Base-by-base conservation (phyloP, 2,888 invertebrate genomes). In the Microctonus hyperodae region DNA sequence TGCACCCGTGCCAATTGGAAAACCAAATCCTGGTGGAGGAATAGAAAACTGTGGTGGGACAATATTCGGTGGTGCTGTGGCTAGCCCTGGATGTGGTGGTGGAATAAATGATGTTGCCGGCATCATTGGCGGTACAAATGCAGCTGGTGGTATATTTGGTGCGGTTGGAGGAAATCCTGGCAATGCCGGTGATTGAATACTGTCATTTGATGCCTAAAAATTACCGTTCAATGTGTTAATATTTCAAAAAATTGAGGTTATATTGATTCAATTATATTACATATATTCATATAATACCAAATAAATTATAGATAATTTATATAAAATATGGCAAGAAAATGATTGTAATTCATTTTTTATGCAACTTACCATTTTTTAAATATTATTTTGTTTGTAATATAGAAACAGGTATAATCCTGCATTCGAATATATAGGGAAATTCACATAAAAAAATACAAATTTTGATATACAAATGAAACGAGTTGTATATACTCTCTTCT, bases 21-120 rank as follows among this genome's bases (percentile, higher is more conserved):
- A 83, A 11, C 88, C 88, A 82, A 91, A 92, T 37, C 92, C 92
- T 11, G 94, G 93, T 25, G 94, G 93, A 40, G 94, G 94, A 80
- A 93, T 90, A 44, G 89, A 90, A 81, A 92, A 93, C 23, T 91
- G 90, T 25, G 92, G 90, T 67, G 92, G 88, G 85, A 91, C 88
- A 2, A 81, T 81, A 13, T 81, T 81, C 0, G 83, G 81, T 31
- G 83, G 82, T 63, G 81, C 83, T 44, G 83, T 81, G 9, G 83
- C 82, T 63, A 83, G 70, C 59, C 76, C 81, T 25, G 81, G 80
- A 10, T 83, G 79, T 28, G 82, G 81, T 10, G 83, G 79, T 28
- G 82, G 81, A 73, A 83, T 81, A 37, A 83, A 83, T 13, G 83
- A 81, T 60, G 82, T 72, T 2, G 79, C 51, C 0, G 82, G 83